Percentiles rank a stretch among this genome's conserved stretches.
Evolutionary conservation across 2,888 invertebrate genomes (phyloP).

Genomic region (Drosophila flavopinicola): DNA sequence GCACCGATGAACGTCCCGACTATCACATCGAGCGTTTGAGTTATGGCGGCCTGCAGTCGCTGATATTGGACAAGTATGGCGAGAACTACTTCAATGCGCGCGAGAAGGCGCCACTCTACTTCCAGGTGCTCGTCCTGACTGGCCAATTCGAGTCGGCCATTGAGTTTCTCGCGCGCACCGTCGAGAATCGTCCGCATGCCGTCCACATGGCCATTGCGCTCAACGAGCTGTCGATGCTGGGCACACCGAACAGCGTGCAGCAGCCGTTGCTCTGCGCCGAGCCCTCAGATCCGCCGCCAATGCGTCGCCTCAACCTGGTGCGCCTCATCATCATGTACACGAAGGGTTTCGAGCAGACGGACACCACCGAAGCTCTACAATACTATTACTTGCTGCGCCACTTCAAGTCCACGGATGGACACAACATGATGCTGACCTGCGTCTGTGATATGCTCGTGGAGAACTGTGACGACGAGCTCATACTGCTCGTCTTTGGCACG

Average conservation of each 20-base stretch:
- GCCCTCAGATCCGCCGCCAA: conserved; percentile 86
- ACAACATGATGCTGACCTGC: conserved; percentile 94
- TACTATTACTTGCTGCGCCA: conserved; percentile 90
- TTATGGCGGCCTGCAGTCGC: conserved; percentile 92
- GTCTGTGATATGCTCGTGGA: conserved; percentile 93
- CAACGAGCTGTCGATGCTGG: conserved; percentile 93
- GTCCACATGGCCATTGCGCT: conserved; percentile 97
- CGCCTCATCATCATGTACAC: conserved; percentile 95
- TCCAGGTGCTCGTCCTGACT: conserved; percentile 92
- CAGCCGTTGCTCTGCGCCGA: conserved; percentile 86
- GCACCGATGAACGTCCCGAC: conserved; percentile 86
- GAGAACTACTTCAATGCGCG: conserved; percentile 97
- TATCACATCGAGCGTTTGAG: conserved; percentile 89
- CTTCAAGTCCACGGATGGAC: conserved; percentile 90
- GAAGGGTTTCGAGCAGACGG: conserved; percentile 94
- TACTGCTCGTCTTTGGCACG: conserved; percentile 88
- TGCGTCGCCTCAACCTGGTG: conserved; percentile 93
- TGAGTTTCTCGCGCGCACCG: conserved; percentile 93
- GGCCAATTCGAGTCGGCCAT: conserved; percentile 98
- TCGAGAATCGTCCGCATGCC: conserved; percentile 91
- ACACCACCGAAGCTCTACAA: conserved; percentile 95
- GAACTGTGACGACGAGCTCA: conserved; percentile 88
- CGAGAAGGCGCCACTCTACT: conserved; percentile 96
- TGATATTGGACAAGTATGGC: conserved; percentile 94
- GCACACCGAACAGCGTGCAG: conserved; percentile 89